phyloP scores from a whole-genome alignment of 2,888 invertebrate species.

The Pyrrhia umbra region DNA sequence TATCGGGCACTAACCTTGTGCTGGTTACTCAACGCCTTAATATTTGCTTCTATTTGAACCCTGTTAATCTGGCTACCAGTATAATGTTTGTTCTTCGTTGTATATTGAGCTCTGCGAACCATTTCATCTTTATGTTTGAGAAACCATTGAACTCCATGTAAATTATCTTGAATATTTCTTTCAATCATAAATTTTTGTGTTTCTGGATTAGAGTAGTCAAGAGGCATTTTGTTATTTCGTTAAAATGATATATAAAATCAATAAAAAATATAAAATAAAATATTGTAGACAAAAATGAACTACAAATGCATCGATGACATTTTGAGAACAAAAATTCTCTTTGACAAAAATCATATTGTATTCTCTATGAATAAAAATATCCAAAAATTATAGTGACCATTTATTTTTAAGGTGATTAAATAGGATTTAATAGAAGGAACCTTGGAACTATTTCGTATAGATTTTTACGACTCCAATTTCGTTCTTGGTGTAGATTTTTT shows the following conservation, averaged over 20 bases:
- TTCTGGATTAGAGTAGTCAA: constrained; percentile 20
- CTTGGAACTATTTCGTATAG: too few relatives aligned
- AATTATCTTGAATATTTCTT: constrained; percentile 8
- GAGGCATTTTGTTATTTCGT: constrained; percentile 33
- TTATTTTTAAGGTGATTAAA: too few relatives aligned
- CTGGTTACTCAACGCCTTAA: constrained; percentile 2
- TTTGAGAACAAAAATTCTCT: background rate
- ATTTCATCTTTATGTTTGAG: constrained; percentile 25
- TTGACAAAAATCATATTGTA: too few relatives aligned
- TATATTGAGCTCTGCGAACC: background rate
- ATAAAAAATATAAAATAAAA: constrained; percentile 4
- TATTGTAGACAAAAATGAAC: background rate
- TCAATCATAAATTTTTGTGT: constrained; percentile 13
- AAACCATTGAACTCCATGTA: constrained; percentile 24
- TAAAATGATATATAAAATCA: constrained; percentile 1
- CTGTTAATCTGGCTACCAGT: constrained; percentile 18
- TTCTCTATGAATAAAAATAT: too few relatives aligned
- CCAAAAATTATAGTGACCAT: too few relatives aligned
- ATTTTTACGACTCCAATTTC: too few relatives aligned
- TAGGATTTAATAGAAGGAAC: too few relatives aligned
- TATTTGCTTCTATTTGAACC: background rate
- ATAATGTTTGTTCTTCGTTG: constrained; percentile 13
- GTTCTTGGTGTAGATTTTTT: too few relatives aligned
- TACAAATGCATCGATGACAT: background rate
- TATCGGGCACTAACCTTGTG: constrained; percentile 1